phyloP scores from a whole-genome alignment of 1,140 invertebrate species.

The Archegozetes longisetosus region DNA sequence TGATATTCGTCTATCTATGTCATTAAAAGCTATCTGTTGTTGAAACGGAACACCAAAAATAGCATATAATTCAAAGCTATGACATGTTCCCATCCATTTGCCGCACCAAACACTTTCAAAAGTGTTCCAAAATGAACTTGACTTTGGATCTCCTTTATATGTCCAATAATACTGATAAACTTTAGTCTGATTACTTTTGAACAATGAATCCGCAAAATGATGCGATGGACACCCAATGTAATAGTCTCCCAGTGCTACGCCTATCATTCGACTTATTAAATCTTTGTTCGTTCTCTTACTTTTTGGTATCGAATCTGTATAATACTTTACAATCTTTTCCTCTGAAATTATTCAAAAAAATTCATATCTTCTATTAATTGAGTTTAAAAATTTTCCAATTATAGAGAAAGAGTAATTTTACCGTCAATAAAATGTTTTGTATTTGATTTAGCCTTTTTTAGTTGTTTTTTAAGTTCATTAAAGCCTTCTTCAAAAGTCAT shows the following conservation, averaged over 20 bases:
- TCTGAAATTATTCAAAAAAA: neutral
- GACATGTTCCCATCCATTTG: conserved; percentile 10
- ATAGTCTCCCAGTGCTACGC: conserved; percentile 1
- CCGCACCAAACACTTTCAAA: conserved; percentile 7
- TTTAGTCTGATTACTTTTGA: neutral
- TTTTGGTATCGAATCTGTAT: neutral
- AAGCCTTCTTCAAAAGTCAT: neutral
- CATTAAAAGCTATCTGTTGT: neutral
- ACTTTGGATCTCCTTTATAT: conserved; percentile 5
- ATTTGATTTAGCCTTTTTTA: neutral
- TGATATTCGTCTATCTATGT: neutral
- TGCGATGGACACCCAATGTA: conserved; percentile 7
- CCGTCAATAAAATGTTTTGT: neutral
- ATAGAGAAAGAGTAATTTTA: too few relatives aligned
- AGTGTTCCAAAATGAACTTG: conserved; percentile 6
- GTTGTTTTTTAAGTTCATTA: neutral
- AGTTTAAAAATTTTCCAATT: neutral
- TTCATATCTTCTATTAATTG: neutral
- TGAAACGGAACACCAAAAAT: conserved; percentile 8
- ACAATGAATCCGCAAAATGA: neutral
- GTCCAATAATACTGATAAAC: conserved; percentile 11
- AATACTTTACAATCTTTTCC: neutral
- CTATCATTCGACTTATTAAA: neutral
- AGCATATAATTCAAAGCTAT: conserved; percentile 8
- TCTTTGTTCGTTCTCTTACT: neutral